Evolutionary conservation across 2,113 vertebrate species (phyloP).

Genomic region (Terrapene triunguis): DNA sequence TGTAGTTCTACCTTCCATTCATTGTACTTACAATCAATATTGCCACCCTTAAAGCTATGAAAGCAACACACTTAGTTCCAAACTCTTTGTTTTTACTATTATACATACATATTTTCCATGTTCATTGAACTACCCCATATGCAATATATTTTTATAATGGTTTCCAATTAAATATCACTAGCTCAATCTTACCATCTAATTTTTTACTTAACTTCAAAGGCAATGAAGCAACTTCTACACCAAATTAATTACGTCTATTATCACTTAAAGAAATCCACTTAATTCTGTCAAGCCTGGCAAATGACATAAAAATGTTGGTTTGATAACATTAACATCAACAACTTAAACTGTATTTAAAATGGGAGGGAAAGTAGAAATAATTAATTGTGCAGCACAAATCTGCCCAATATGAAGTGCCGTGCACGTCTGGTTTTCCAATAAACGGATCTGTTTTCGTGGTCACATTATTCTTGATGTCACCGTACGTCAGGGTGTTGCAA

Average conservation of each 20-base stretch:
- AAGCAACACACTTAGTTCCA: constrained; percentile 43
- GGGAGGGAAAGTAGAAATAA: constrained; percentile 72
- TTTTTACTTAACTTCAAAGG: constrained; percentile 68
- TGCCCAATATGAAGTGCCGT: constrained; percentile 76
- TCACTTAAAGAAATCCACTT: constrained; percentile 70
- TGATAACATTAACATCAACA: constrained; percentile 61
- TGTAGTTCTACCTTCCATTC: constrained; percentile 18
- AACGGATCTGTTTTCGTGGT: constrained; percentile 60
- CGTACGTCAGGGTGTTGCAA: constrained; percentile 52
- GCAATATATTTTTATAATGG: constrained; percentile 49
- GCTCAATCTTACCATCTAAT: constrained; percentile 62
- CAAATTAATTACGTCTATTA: constrained; percentile 77
- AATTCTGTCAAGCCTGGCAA: constrained; percentile 65
- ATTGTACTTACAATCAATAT: constrained; percentile 6
- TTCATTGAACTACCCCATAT: constrained; percentile 20
- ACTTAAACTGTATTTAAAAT: constrained; percentile 76
- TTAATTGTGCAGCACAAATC: constrained; percentile 76
- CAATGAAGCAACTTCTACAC: constrained; percentile 48
- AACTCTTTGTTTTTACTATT: constrained; percentile 53
- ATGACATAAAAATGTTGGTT: constrained; percentile 58
- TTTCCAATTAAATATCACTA: constrained; percentile 68
- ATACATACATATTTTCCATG: background rate
- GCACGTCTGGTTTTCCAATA: constrained; percentile 70
- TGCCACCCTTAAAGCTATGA: constrained; percentile 20
- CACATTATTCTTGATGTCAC: constrained; percentile 23